Evolutionary conservation across 2,888 invertebrate genomes (phyloP).

Genomic region (Ceriagrion tenellum): DNA sequence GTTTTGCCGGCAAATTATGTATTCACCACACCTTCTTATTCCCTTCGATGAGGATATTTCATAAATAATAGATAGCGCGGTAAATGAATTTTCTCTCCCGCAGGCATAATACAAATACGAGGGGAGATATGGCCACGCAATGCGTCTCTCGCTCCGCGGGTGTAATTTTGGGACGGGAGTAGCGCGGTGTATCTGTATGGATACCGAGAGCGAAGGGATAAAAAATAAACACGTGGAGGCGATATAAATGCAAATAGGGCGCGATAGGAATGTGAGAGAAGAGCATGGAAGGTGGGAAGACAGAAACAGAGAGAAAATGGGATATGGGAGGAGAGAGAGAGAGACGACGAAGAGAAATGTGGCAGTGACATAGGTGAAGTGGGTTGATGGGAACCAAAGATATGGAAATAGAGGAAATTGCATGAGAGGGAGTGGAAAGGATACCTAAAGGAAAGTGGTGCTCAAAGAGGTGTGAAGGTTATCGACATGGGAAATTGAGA

Average conservation of each 20-base stretch:
- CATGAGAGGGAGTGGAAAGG: too few relatives aligned
- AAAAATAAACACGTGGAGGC: not conserved
- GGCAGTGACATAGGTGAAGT: too few relatives aligned
- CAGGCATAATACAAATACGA: not conserved
- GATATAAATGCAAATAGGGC: constrained; percentile 23
- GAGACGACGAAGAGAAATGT: too few relatives aligned
- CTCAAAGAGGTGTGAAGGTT: too few relatives aligned
- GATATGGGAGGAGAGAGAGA: not conserved
- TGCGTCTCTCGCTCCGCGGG: not conserved
- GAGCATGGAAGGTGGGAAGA: not conserved
- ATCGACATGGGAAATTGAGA: too few relatives aligned
- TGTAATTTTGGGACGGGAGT: not conserved
- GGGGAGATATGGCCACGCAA: not conserved
- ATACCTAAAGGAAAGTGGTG: too few relatives aligned
- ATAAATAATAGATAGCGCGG: not conserved
- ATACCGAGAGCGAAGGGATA: not conserved
- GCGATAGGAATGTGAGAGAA: not conserved
- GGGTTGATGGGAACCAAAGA: too few relatives aligned
- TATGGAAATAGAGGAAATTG: too few relatives aligned
- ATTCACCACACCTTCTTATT: not conserved
- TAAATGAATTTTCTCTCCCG: not conserved
- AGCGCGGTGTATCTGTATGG: not conserved
- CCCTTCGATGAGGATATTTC: not conserved
- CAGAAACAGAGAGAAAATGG: too few relatives aligned
- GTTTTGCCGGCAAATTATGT: not conserved